These are phyloP conservation scores for Orthosia cruda DNA, from an alignment of 2,888 invertebrate genomes.

Conservation along the genomic window DNA sequence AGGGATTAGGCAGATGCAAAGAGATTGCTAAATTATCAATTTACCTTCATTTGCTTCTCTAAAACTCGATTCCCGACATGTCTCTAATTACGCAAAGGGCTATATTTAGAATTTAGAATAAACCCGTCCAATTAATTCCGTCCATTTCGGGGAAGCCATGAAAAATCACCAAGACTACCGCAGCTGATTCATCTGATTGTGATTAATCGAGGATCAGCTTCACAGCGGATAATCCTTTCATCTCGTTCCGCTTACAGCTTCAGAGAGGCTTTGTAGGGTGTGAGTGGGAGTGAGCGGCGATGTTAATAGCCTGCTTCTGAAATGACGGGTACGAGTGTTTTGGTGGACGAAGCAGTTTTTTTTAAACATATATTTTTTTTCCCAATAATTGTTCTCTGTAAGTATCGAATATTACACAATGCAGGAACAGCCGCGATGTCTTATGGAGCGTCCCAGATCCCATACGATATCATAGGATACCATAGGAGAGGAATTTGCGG, in stretches of 20 bases:
- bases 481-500: too few relatives aligned
- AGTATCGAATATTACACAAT: too few relatives aligned
- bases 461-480: too few relatives aligned
- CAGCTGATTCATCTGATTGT: constrained; percentile 62
- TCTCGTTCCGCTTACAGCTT: constrained; percentile 63
- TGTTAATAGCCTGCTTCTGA: background rate
- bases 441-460: too few relatives aligned
- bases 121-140: constrained; percentile 13
- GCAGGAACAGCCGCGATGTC: too few relatives aligned
- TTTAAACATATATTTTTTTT: too few relatives aligned
- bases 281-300: constrained; percentile 10
- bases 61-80: background rate
- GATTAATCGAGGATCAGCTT: constrained; percentile 64
- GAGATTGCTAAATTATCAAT: too few relatives aligned
- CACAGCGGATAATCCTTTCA: constrained; percentile 65
- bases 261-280: constrained; percentile 46
- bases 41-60: too few relatives aligned
- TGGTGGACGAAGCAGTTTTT: too few relatives aligned
- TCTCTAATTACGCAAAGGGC: background rate
- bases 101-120: constrained; percentile 21
- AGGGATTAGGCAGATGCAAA: too few relatives aligned
- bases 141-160: constrained; percentile 33
- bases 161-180: constrained; percentile 50
- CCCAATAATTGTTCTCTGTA: too few relatives aligned
- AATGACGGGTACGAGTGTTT: too few relatives aligned